phyloP scores from a whole-genome alignment of 2,888 invertebrate species.

The Meganola albula region DNA sequence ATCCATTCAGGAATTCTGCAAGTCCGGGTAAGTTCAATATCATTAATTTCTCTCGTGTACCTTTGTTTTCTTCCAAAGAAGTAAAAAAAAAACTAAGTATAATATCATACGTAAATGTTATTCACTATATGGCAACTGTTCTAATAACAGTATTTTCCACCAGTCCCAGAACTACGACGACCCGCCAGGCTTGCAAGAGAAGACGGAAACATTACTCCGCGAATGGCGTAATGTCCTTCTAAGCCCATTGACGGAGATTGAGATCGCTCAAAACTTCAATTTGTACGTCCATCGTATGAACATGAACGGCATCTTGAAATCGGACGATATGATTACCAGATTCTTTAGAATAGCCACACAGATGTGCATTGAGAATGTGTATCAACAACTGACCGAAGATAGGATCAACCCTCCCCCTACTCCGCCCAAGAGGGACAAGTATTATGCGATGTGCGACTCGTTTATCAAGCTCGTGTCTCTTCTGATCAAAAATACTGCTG shows the following conservation, averaged over 20 bases:
- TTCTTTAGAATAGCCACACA: slow-evolving; percentile 98
- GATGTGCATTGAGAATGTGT: slow-evolving; percentile 96
- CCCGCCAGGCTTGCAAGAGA: slow-evolving; percentile 95
- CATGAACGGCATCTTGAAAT: slow-evolving; percentile 91
- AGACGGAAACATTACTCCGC: slow-evolving; percentile 94
- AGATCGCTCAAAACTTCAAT: slow-evolving; percentile 93
- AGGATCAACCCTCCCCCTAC: slow-evolving; percentile 79
- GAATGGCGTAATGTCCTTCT: slow-evolving; percentile 97
- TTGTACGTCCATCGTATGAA: slow-evolving; percentile 98
- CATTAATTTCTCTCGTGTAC: too few species aligned
- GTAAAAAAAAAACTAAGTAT: too few species aligned
- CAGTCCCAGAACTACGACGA: slow-evolving; percentile 89
- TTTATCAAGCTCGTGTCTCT: slow-evolving; percentile 95
- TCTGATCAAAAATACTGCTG: slow-evolving; percentile 96
- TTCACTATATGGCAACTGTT: too few species aligned
- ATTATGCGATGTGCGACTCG: slow-evolving; percentile 96
- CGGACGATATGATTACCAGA: slow-evolving; percentile 97
- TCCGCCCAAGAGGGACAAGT: slow-evolving; percentile 86
- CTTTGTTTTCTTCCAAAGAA: too few species aligned
- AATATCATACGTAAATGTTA: too few species aligned
- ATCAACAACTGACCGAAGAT: slow-evolving; percentile 88
- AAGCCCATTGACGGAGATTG: slow-evolving; percentile 86
- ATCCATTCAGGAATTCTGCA: slow-evolving; percentile 95
- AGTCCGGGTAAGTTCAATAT: slow-evolving; percentile 79
- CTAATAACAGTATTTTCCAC: too few species aligned